Percentiles rank a stretch among this genome's conserved stretches.
Conservation (phyloP, 23 tunicate species). For the Ciona savignyi region DNA sequence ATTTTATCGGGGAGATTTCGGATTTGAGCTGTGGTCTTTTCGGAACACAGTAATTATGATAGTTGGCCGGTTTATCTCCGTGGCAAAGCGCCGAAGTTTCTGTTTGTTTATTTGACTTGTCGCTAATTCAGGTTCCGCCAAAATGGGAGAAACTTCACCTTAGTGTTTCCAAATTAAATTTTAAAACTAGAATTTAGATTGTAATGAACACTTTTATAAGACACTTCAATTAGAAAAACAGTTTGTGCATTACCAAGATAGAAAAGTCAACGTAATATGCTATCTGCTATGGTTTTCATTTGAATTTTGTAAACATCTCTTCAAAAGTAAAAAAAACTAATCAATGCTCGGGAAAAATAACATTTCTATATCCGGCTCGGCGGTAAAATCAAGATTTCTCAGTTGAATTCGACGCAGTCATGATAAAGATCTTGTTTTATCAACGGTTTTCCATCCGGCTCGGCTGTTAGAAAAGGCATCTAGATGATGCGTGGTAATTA, state of each 20-base stretch:
- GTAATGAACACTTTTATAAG: too few species aligned
- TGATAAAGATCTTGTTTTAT: neutral
- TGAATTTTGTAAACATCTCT: too few species aligned
- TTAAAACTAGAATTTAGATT: too few species aligned
- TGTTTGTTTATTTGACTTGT: neutral
- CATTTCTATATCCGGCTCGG: too few species aligned
- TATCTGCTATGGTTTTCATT: too few species aligned
- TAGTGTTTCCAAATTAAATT: too few species aligned
- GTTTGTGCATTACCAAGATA: too few species aligned
- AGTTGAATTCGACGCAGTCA: neutral
- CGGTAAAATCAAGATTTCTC: too few species aligned
- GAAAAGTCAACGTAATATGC: too few species aligned
- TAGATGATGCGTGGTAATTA: neutral
- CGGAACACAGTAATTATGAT: conserved; percentile 1
- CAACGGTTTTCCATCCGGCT: neutral
- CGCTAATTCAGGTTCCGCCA: neutral
- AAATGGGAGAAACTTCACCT: neutral
- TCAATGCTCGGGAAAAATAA: too few species aligned
- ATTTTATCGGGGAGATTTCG: neutral
- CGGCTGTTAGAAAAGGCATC: neutral
- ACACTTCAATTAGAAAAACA: too few species aligned
- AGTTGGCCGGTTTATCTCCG: neutral
- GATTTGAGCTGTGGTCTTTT: neutral
- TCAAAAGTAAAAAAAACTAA: too few species aligned
- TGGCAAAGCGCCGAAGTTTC: neutral